A percentile compares a stretch with the other conserved stretches of the same genome.
phyloP scores from a whole-genome alignment of 92 coral and sea anemone genomes.

The Phenganax stokvisi region DNA sequence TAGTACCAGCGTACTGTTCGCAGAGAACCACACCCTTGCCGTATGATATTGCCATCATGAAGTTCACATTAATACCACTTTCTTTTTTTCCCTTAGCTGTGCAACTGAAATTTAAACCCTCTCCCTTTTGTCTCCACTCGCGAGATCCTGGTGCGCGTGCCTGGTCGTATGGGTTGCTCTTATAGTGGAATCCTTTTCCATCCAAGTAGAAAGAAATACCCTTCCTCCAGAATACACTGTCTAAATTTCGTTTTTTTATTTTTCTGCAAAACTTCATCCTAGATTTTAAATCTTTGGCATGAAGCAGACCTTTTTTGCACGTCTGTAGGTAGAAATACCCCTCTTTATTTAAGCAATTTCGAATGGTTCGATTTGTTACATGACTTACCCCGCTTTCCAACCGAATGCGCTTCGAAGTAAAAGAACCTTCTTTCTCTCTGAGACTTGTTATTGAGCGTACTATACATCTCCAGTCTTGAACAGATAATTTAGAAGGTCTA shows the following conservation, averaged over 20 bases:
- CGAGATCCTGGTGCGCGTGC: background rate
- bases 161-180: background rate
- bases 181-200: conserved; percentile 16
- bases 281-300: conserved; percentile 15
- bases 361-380: background rate
- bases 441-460: background rate
- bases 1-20: too few species aligned
- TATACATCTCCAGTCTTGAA: background rate
- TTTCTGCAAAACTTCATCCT: conserved; percentile 14
- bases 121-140: too few species aligned
- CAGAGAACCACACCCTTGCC: too few species aligned
- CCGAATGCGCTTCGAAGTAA: background rate
- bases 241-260: background rate
- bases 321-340: too few species aligned
- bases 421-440: conserved; percentile 2
- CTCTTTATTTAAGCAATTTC: background rate
- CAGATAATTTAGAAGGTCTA: background rate
- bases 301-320: conserved; percentile 3
- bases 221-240: conserved; percentile 3
- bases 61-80: too few species aligned
- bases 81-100: too few species aligned
- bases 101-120: too few species aligned
- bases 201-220: conserved; percentile 13
- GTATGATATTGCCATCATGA: too few species aligned
- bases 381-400: background rate